A percentile compares a stretch with the other conserved stretches of the same genome.
Conservation (phyloP, 2,888 invertebrate species). For the Gymnosoma rotundatum region DNA sequence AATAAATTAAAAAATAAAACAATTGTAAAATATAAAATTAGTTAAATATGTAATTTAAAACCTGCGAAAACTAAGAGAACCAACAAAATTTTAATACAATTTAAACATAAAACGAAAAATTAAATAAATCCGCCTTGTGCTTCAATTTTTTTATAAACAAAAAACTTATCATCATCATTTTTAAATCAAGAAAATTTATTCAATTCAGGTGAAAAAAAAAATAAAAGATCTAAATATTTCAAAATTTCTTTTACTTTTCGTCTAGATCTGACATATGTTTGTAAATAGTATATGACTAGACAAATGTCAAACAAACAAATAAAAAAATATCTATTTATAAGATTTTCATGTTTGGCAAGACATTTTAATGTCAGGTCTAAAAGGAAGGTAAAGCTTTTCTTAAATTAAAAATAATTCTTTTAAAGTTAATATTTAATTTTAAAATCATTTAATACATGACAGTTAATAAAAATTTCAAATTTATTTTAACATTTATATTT, state of each 20-base stretch:
- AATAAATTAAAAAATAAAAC: background rate
- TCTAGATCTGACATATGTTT: too few species aligned
- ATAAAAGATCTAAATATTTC: background rate
- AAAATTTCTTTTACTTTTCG: slow-evolving; percentile 1
- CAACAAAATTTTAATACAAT: slow-evolving; percentile 55
- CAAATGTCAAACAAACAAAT: too few species aligned
- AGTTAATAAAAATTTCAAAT: slow-evolving; percentile 13
- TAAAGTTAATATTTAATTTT: slow-evolving; percentile 5
- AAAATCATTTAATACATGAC: background rate
- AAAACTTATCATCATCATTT: slow-evolving; percentile 21
- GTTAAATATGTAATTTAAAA: slow-evolving; percentile 18
- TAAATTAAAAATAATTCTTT: slow-evolving; percentile 16
- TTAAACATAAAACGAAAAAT: slow-evolving; percentile 23
- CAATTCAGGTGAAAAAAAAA: slow-evolving; percentile 8
- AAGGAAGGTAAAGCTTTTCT: slow-evolving; percentile 25
- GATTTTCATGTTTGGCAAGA: too few species aligned
- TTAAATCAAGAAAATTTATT: slow-evolving; percentile 34
- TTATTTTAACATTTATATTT: slow-evolving; percentile 38
- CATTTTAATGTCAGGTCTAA: too few species aligned
- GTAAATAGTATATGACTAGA: too few species aligned
- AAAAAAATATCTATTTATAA: too few species aligned
- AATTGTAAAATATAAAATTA: slow-evolving; percentile 13
- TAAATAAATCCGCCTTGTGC: slow-evolving; percentile 59
- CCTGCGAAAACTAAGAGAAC: slow-evolving; percentile 2
- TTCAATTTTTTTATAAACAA: slow-evolving; percentile 60